Base-by-base conservation (phyloP, 2,797 vertebrate species). In the Enteromius radiatus region DNA sequence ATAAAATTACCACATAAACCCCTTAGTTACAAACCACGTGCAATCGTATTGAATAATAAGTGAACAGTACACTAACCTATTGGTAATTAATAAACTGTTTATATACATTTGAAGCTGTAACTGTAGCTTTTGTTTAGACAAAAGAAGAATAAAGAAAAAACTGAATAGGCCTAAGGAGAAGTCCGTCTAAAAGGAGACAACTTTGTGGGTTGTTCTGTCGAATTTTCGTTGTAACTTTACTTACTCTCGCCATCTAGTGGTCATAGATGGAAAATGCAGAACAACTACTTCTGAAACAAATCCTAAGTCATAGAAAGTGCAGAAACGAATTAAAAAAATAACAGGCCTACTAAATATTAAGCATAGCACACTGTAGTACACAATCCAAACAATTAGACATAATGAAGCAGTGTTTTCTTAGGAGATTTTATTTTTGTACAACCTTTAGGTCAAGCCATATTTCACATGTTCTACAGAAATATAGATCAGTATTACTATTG, bases 401-500 rank as follows among this genome's bases (percentile, higher is more conserved):
- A 28, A 15, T 74, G 6, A 54, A 17, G 12, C 14, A 15, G 23
- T 3, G 23, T 59, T 69, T 54, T 80, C 38, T 76, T 47, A 81
- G 77, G 80, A 59, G 43, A 21, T 80, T 84, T 87, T 87, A 83
- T 80, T 85, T 78, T 49, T 76, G 75, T 83, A 76, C 78, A 84
- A 84, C 76, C 49, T 68, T 83, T 68, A 45, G 12, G 45, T 76
- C 49, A 76, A 84, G 69, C 52, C 70, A 47, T 56, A 76, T 67
- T 71, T 64, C 45, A 74, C 54, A 23, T 47, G 36, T 76, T 80
- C 81, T 83, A 76, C 77, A 86, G 54, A 83, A 86, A 84, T 81
- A 78, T 86, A 86, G 31, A 77, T 79, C 43, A 77, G n/a, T 41
- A 56, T 69, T 52, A 59, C 21, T 36, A 61, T n/a, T 68, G 59